A percentile compares a stretch with the other conserved stretches of the same genome.
These are phyloP conservation scores for Ochotona princeps DNA, from an alignment of 2,113 vertebrate genomes.

Conservation along the genomic window DNA sequence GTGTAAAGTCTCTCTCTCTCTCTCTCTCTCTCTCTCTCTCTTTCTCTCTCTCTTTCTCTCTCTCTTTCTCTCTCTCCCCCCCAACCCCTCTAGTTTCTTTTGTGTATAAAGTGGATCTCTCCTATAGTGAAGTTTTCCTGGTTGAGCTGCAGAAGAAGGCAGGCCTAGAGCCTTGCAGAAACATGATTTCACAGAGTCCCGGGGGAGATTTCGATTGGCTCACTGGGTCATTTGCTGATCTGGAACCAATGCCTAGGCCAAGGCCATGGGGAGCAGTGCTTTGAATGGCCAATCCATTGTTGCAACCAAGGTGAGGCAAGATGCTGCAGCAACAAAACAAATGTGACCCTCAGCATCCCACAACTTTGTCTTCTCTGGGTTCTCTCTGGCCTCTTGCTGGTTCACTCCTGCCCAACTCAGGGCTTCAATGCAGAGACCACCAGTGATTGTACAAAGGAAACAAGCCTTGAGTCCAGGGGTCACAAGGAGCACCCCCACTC, in stretches of 20 bases:
- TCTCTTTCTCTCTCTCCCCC: no score
- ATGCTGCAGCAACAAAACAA: neutral
- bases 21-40: no score
- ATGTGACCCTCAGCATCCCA: neutral
- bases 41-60: no score
- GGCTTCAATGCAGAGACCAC: neutral
- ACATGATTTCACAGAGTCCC: neutral
- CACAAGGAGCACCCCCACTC: neutral
- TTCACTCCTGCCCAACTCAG: neutral
- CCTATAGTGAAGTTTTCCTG: neutral
- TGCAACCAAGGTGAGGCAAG: neutral
- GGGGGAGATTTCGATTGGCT: neutral
- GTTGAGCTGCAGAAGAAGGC: neutral
- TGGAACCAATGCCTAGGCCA: neutral
- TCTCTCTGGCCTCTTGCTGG: neutral
- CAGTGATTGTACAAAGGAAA: neutral
- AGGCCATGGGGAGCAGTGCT: neutral
- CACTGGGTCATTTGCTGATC: neutral
- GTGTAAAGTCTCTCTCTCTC: no score
- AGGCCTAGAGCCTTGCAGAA: neutral
- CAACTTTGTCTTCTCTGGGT: no score
- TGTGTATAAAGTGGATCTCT: neutral
- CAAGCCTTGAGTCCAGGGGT: neutral
- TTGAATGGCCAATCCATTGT: neutral
- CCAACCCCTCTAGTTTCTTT: no score